These are phyloP conservation scores for Ferdinandea cuprea DNA, from an alignment of 2,888 invertebrate genomes.

Conservation along the genomic window DNA sequence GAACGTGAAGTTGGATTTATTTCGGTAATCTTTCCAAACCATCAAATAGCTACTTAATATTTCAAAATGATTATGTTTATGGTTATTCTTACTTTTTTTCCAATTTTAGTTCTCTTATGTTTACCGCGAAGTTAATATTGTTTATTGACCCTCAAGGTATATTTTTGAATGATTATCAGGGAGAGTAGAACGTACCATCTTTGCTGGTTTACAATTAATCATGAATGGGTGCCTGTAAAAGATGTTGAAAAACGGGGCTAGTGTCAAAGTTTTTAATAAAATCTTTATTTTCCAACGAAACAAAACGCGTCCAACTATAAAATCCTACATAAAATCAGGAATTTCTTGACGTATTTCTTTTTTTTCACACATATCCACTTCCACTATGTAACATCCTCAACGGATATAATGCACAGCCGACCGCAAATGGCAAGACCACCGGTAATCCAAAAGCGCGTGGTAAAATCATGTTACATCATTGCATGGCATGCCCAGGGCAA, in stretches of 20 bases:
- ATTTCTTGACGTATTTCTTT: no score
- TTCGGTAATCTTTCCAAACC: slow-evolving; percentile 31
- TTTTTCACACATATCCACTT: no score
- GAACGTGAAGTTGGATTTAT: slow-evolving; percentile 17
- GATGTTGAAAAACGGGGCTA: slow-evolving; percentile 66
- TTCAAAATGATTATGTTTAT: slow-evolving; percentile 2
- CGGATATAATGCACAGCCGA: slow-evolving; percentile 25
- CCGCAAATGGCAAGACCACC: slow-evolving; percentile 42
- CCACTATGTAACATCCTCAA: slow-evolving; percentile 39
- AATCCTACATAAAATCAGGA: no score
- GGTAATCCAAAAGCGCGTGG: slow-evolving; percentile 64
- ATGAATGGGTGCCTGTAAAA: no score
- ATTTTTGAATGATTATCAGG: slow-evolving; percentile 13
- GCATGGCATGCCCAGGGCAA: slow-evolving; percentile 11
- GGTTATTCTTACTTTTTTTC: no score
- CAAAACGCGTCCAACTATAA: no score
- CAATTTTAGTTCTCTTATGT: background rate
- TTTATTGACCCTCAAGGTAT: slow-evolving; percentile 23
- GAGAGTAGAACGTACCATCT: background rate
- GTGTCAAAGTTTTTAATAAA: no score
- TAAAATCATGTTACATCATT: slow-evolving; percentile 63
- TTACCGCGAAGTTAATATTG: slow-evolving; percentile 17
- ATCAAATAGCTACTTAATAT: slow-evolving; percentile 44
- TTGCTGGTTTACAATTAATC: no score
- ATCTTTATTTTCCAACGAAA: no score